Base-by-base conservation (phyloP, 1,140 invertebrate species). In the Callitettix versicolor region DNA sequence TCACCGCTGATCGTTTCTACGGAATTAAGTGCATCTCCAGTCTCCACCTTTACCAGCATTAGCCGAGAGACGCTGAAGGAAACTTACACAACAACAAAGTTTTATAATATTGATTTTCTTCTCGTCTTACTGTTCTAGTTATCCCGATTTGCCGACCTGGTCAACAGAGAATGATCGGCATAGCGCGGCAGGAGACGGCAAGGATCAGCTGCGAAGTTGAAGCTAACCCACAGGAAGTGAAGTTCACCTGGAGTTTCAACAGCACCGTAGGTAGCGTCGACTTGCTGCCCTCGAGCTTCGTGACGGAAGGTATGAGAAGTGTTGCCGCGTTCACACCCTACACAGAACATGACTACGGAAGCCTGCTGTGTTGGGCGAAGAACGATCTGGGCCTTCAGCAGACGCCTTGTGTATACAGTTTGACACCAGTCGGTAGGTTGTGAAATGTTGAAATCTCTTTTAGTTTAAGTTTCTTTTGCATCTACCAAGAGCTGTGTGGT, bases 141-240 rank as follows among this genome's bases (percentile, higher is more conserved):
- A 76, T 79, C 11, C 86, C 86, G 1, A 75, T 85, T 9, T 89
- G 86, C 63, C 75, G 78, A 24, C 71, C 76, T 1, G 78, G 76
- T 7, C 85, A 86, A 63, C 73, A 75, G 22, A 79, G 76, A 51
- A 73, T 80, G 15, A 86, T 84, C 63, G 83, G 86, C n/a, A 84
- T 88, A 1, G 89, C 85, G 0, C 75, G 85, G 34, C 84, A 86
- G 38, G 89, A 92, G 67, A 76, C 78, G 5, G 79, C 83, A 11
- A 79, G 77, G 58, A 85, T 92, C 48, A 73, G 79, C 4, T 93
- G 88, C 68, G 85, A 91, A 64, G 73, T 93, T 42, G 85, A 89
- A 60, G 85, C 86, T n/a, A 91, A 90, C 71, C 88, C 89, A 1
- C 69, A 78, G 58, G 79, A 81, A 56, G 72, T 86, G 9, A 73